Evolutionary conservation across 2,888 invertebrate species (phyloP), one percentile per base, ranked within the genome.

Genomic region (Lottia gigantea): DNA sequence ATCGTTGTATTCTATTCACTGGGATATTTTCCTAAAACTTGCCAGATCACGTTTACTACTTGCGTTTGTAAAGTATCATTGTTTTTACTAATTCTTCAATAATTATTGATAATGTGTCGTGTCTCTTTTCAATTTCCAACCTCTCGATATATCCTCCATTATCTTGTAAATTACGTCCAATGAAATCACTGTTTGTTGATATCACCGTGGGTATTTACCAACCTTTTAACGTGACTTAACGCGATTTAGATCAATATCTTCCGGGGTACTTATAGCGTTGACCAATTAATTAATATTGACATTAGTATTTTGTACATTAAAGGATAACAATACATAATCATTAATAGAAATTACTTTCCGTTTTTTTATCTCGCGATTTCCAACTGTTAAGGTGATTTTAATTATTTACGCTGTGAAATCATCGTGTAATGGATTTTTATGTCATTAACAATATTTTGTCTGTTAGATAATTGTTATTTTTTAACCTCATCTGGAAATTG

Each of bases 201-300:
- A 23, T 19, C 40, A 40, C 19, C 23, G 11, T 4, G 23, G 55
- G 55, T 55, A 23, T 55, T 55, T 55, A 55, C 55, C 55, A 55
- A 55, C 19, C 55, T 55, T 55, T 55, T 55, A 55, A 55, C 55
- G 11, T 3, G 55, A 23, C 55, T 55, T 55, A 55, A 55, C 55
- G 19, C 19, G 14, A 8, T 19, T 55, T 23, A 19, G 11, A 55
- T 55, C 55, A 55, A 55, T 55, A 55, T 14, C 55, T 14, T 19
- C 19, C 11, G 23, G 19, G 55, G 23, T 55, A 55, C 55, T 55
- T 55, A 23, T 55, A 55, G 11, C 23, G 19, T 55, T 55, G 11
- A 55, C 49, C 55, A 55, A 55, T 55, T 55, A 55, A 55, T 55
- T 55, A 55, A 12, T 55, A 23, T 55, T 55, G 19, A 55, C 55